Conservation (phyloP, 2,888 invertebrate species). For the Campoplex capitator region DNA sequence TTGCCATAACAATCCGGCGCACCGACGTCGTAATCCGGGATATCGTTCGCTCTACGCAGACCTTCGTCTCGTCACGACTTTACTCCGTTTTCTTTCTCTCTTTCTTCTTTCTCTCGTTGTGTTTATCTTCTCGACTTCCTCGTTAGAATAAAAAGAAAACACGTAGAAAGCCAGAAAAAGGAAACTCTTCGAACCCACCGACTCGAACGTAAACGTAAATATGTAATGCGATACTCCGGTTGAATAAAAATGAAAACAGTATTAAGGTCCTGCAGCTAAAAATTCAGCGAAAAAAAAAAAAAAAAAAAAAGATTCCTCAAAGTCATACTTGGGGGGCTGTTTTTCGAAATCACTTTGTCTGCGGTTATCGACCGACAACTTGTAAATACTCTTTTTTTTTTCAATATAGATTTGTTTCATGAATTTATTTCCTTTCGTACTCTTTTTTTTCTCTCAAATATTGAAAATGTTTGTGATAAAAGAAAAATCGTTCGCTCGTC, state of each 20-base stretch:
- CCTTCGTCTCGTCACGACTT: conserved; percentile 71
- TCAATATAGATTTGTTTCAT: neutral
- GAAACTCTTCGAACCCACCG: conserved; percentile 7
- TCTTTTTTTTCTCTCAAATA: no score
- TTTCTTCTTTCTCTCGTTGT: conserved; percentile 46
- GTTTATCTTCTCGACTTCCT: conserved; percentile 55
- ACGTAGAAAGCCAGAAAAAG: conserved; percentile 32
- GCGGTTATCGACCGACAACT: neutral
- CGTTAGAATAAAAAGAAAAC: conserved; percentile 49
- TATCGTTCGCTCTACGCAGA: conserved; percentile 56
- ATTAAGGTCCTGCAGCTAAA: neutral
- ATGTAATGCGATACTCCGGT: neutral
- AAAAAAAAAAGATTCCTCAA: neutral
- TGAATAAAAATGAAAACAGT: conserved; percentile 11
- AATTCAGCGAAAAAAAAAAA: neutral
- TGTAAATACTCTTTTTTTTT: neutral
- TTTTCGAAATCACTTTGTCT: neutral
- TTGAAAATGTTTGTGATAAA: no score
- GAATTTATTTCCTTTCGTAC: no score
- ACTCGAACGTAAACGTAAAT: conserved; percentile 15
- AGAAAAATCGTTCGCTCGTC: neutral
- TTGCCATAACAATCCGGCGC: conserved; percentile 78
- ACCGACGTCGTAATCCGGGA: conserved; percentile 67
- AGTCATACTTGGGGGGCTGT: neutral
- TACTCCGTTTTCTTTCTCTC: conserved; percentile 54